Evolutionary conservation across 2,888 invertebrate species (phyloP), one percentile per base, ranked within the genome.

Genomic region (Aethes cnicana): DNA sequence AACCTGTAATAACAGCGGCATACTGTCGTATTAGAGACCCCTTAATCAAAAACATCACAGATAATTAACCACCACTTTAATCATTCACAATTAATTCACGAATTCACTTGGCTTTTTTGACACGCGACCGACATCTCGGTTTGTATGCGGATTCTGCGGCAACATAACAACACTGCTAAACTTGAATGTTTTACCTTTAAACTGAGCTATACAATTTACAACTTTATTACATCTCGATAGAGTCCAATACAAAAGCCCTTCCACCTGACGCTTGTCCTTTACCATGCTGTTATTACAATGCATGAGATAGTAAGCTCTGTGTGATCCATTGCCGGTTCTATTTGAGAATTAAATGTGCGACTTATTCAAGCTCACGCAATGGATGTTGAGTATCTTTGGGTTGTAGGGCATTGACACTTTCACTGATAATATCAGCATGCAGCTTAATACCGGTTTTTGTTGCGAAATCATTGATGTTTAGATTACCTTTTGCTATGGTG

Each of bases 1-100:
- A 32, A 52, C 50, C 52, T 52, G 44, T 52, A 8, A 52, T 52
- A 25, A 52, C 52, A 2, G 23, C 52, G 0, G 46, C 52, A 20
- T 52, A 52, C 11, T 52, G 52, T 21, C 52, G 36, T n/a, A 52
- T 16, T 20, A 52, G n/a, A 1, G 44, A 46, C 26, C 14, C 39
- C 14, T 52, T 44, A 12, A 52, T 25, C 18, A 5, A 9, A 14
- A 46, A 37, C 52, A 52, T 52, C 7, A 16, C 46, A 44, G 46
- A 32, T 9, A 11, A 36, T 20, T 8, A 42, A 9, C 9, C 8
- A 32, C 25, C 25, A 32, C 26, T 21, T 30, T 25, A 8, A 32
- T 20, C n/a, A 21, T 12, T 32, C 35, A 44, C 42, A 43, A 32
- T 33, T 30, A 6, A 12, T 23, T 23, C 21, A 28, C 8, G 4